Percentiles rank a stretch among this genome's conserved stretches.
Evolutionary conservation across 2,888 invertebrate species (phyloP).

Genomic region (Aromia moschata): DNA sequence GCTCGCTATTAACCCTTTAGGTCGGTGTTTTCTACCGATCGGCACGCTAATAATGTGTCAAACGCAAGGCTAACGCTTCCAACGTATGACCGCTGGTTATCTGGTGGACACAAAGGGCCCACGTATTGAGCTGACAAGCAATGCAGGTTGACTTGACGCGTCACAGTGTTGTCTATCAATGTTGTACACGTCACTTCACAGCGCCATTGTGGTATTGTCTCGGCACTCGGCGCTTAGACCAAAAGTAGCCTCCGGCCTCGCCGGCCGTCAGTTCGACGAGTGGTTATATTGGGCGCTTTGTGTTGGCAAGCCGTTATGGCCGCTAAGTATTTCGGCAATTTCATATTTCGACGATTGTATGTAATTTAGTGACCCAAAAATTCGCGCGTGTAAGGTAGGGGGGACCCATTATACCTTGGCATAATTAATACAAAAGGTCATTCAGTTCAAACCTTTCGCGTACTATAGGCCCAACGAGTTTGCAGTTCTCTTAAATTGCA

Average conservation of each 20-base stretch:
- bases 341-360: background rate
- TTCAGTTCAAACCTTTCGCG: too few relatives aligned
- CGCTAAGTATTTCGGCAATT: slow-evolving; percentile 3
- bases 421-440: too few relatives aligned
- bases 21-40: background rate
- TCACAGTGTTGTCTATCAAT: slow-evolving; percentile 56
- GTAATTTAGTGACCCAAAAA: too few relatives aligned
- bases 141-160: slow-evolving; percentile 56
- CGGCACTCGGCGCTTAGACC: slow-evolving; percentile 34
- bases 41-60: slow-evolving; percentile 53
- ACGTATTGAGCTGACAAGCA: slow-evolving; percentile 53
- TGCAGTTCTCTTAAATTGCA: too few relatives aligned
- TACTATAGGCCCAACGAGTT: too few relatives aligned
- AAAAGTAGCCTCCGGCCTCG: slow-evolving; percentile 31
- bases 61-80: slow-evolving; percentile 54
- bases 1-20: too few relatives aligned
- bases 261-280: slow-evolving; percentile 26
- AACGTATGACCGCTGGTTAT: slow-evolving; percentile 56
- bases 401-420: too few relatives aligned
- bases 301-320: slow-evolving; percentile 6
- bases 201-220: slow-evolving; percentile 55
- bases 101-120: slow-evolving; percentile 52
- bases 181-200: slow-evolving; percentile 58
- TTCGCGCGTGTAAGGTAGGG: too few relatives aligned
- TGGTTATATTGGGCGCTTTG: slow-evolving; percentile 16